Percentiles rank a stretch among this genome's conserved stretches.
phyloP scores from a whole-genome alignment of 2,797 vertebrate genomes.

The Sebastes elongatus region DNA sequence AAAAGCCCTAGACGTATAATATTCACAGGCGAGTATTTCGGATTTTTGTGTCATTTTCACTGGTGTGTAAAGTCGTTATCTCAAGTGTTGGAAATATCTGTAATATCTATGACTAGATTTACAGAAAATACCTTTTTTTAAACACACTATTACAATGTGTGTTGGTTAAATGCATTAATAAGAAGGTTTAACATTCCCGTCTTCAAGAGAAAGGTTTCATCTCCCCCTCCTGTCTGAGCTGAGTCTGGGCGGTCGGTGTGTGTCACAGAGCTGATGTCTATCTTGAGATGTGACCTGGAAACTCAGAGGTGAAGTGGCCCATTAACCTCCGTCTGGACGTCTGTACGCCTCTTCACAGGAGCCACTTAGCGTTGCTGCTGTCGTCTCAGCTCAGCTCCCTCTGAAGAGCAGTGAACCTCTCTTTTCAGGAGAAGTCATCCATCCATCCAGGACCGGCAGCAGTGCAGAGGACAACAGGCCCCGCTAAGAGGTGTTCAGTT shows the following conservation, averaged over 20 bases:
- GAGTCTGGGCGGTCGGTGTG: background rate
- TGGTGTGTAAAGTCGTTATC: background rate
- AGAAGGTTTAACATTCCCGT: background rate
- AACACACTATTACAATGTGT: background rate
- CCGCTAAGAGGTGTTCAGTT: slow-evolving; percentile 33
- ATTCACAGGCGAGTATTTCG: too few relatives aligned
- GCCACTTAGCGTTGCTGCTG: slow-evolving; percentile 41
- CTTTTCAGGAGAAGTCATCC: slow-evolving; percentile 50
- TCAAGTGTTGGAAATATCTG: background rate
- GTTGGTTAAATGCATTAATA: background rate
- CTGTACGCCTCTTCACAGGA: slow-evolving; percentile 40
- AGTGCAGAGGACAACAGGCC: background rate
- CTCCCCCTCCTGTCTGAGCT: background rate
- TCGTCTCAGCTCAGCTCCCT: slow-evolving; percentile 38
- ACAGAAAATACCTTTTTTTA: background rate
- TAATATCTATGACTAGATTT: background rate
- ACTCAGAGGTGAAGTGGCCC: slow-evolving; percentile 58
- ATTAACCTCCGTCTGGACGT: slow-evolving; percentile 54
- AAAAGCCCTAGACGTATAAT: too few relatives aligned
- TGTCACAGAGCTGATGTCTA: slow-evolving; percentile 22
- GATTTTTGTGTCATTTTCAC: too few relatives aligned
- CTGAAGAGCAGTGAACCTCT: slow-evolving; percentile 12
- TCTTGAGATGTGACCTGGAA: slow-evolving; percentile 54
- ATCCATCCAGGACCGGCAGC: background rate
- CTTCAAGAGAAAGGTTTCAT: background rate